Percentiles rank a stretch among this genome's conserved stretches.
Evolutionary conservation across 2,113 vertebrate species (phyloP).

Genomic region (Alethe diademata): DNA sequence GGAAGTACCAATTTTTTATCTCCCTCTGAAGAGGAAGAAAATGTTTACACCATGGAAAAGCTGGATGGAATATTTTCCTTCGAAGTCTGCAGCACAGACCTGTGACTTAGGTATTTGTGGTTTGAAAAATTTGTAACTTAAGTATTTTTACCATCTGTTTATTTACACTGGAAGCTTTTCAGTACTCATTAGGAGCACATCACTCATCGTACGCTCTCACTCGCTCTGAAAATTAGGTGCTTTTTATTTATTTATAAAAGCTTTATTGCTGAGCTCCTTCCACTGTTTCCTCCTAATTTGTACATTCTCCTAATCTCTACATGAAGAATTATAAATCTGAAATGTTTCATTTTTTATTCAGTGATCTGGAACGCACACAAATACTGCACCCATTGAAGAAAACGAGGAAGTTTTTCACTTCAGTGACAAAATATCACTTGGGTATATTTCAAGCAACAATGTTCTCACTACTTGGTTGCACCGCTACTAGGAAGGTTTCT

Average conservation of each 20-base stretch:
- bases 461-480: not conserved
- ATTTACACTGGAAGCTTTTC: conserved; percentile 36
- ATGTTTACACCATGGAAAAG: not conserved
- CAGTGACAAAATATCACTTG: not conserved
- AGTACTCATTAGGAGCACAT: not conserved
- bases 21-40: not conserved
- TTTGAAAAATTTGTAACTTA: not conserved
- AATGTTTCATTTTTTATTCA: not conserved
- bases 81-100: not conserved
- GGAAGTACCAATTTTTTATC: not conserved
- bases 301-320: not conserved
- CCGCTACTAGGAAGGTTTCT: not conserved
- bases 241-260: conserved; percentile 24
- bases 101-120: not conserved
- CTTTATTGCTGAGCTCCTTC: not conserved
- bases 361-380: not conserved
- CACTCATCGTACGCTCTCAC: not conserved
- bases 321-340: not conserved
- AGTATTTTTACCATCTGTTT: conserved; percentile 37
- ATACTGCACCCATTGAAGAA: not conserved
- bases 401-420: not conserved
- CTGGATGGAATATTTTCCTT: not conserved
- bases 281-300: not conserved
- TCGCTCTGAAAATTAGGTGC: conserved; percentile 4
- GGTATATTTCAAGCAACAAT: not conserved